Base-by-base conservation (phyloP, 2,797 vertebrate genomes). In the Molossus alvarezi region DNA sequence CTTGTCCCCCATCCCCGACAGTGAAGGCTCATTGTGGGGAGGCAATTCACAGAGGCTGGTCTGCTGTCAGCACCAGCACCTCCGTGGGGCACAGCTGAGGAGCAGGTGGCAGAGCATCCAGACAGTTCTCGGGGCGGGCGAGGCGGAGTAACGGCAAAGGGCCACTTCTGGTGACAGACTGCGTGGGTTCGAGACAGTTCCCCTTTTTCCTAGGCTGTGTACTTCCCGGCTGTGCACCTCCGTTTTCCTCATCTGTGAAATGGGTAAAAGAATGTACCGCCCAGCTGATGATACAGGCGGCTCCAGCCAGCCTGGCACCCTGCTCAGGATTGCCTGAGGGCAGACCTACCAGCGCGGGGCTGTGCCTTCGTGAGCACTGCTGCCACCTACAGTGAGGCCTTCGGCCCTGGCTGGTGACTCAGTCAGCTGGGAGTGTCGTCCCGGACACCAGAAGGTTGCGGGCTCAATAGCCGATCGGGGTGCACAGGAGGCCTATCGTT, bases 31-130 rank as follows among this genome's bases (percentile, higher is more conserved):
- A 11, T 48, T 9, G 58, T 3, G 41, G 51, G n/a, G 3, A 18
- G 29, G 9, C 5, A 0, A 64, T 27, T 37, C 48, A 12, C n/a
- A 5, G 29, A 5, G 29, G 37, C 55, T 1, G 3, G 1, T 48
- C 55, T 75, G 37, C 55, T 75, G 37, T 73, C 17, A 0, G 27
- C 45, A 27, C n/a, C 13, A 7, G 3, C 3, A 11, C 45, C n/a
- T 20, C 58, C 18, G 29, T 13, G 45, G 58, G 4, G 25, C 27
- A 17, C 17, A 17, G 29, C 86, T 12, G 5, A 64, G 86, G 58
- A 62, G 13, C 77, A 1, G 1, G 0, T 14, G 41, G 4, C 41
- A 45, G 41, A 45, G 41, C 41, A 33, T 33, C 33, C 33, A 53
- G 20, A 15, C 6, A 1, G 72, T 23, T 20, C 21, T 67, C 33